Evolutionary conservation across 1,140 invertebrate genomes (phyloP).

Genomic region (Drosophila dunni): DNA sequence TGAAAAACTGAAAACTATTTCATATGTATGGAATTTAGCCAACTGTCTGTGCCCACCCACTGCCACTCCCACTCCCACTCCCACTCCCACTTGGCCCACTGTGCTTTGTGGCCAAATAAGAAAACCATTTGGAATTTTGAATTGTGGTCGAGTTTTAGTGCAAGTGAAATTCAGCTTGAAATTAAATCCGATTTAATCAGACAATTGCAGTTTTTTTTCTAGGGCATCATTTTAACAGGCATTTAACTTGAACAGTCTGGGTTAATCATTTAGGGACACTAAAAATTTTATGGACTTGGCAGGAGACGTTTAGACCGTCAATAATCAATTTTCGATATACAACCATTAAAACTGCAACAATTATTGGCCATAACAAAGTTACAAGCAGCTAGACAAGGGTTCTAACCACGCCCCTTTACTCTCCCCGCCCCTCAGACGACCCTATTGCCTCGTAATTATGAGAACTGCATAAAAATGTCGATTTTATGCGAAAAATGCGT

Average conservation of each 20-base stretch:
- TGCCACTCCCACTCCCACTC: neutral
- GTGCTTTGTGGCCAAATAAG: constrained; percentile 5
- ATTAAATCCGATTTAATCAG: constrained; percentile 27
- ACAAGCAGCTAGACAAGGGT: constrained; percentile 14
- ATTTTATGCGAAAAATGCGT: constrained; percentile 82
- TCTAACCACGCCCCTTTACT: no score
- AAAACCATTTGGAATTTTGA: constrained; percentile 21
- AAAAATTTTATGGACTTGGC: neutral
- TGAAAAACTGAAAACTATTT: no score
- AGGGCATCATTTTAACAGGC: neutral
- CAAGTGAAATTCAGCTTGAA: constrained; percentile 19
- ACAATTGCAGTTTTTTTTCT: neutral
- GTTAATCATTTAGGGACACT: neutral
- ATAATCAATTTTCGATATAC: constrained; percentile 49
- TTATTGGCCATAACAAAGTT: constrained; percentile 40
- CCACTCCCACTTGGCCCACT: constrained; percentile 7
- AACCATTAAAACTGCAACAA: constrained; percentile 48
- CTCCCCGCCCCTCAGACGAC: neutral
- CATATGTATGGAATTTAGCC: constrained; percentile 20
- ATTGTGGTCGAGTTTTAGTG: constrained; percentile 32
- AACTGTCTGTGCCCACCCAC: neutral
- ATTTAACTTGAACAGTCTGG: neutral
- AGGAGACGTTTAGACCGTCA: neutral
- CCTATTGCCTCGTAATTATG: constrained; percentile 22
- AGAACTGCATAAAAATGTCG: constrained; percentile 70